Evolutionary conservation across 2,797 vertebrate genomes (phyloP).

Genomic region (Anguilla anguilla): DNA sequence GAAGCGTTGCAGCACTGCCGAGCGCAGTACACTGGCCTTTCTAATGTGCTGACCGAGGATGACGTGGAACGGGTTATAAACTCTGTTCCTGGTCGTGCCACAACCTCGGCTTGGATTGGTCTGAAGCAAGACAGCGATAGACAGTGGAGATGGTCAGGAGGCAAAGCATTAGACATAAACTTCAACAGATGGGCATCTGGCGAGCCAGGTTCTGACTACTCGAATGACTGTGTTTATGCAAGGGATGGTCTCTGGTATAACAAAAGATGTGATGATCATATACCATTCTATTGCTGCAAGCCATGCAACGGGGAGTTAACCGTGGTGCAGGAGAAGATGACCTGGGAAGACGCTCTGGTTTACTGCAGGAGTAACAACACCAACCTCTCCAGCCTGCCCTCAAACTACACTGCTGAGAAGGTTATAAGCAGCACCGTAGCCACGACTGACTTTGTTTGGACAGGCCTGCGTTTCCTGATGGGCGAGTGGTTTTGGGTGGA

Average conservation of each 20-base stretch:
- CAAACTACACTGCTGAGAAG: not conserved
- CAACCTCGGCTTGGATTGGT: not conserved
- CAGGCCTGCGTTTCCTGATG: constrained; percentile 1
- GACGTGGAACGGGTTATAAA: not conserved
- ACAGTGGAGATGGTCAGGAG: not conserved
- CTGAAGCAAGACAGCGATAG: not conserved
- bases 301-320: not conserved
- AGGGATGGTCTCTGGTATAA: no score
- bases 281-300: no score
- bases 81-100: not conserved
- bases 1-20: not conserved
- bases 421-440: not conserved
- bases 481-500: constrained; percentile 19
- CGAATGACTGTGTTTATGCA: not conserved
- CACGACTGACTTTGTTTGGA: not conserved
- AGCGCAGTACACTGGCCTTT: not conserved
- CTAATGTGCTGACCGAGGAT: not conserved
- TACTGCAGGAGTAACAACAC: not conserved
- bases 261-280: no score
- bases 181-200: not conserved
- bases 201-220: not conserved
- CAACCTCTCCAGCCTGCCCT: constrained; percentile 10
- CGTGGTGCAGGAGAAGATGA: not conserved
- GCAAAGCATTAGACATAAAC: fast-evolving
- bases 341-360: constrained; percentile 9